Conservation (phyloP, 2,797 vertebrate species). For the Xyrichtys novacula region DNA sequence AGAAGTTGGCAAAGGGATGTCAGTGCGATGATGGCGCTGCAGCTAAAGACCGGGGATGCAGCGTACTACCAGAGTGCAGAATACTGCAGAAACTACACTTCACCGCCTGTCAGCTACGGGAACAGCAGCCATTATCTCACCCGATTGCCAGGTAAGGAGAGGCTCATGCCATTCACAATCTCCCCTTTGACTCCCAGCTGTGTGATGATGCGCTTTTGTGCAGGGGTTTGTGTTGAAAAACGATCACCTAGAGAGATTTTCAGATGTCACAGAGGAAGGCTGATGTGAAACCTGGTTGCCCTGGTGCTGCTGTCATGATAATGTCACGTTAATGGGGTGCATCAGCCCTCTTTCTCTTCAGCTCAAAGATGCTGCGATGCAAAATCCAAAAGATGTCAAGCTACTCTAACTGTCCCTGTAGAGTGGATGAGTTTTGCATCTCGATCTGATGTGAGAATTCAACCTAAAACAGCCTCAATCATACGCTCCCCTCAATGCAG, state of each 20-base stretch:
- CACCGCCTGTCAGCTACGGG: constrained; percentile 76
- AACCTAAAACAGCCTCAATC: constrained; percentile 28
- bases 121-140: constrained; percentile 82
- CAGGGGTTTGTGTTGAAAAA: constrained; percentile 54
- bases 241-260: constrained; percentile 35
- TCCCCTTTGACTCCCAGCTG: constrained; percentile 34
- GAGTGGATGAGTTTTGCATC: constrained; percentile 11
- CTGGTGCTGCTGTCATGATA: constrained; percentile 52
- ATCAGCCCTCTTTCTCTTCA: constrained; percentile 31
- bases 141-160: constrained; percentile 83
- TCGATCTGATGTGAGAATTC: constrained; percentile 16
- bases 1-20: constrained; percentile 83
- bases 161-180: constrained; percentile 9
- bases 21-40: constrained; percentile 87
- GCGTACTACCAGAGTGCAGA: constrained; percentile 81
- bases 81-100: constrained; percentile 80
- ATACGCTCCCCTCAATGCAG: constrained; percentile 27
- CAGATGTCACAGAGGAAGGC: constrained; percentile 37
- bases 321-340: constrained; percentile 44
- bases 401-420: constrained; percentile 6
- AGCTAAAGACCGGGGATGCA: constrained; percentile 82
- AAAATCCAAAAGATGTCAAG: constrained; percentile 53
- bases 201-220: constrained; percentile 39
- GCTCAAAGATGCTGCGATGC: constrained; percentile 55
- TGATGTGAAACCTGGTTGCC: constrained; percentile 45